Percentiles rank a stretch among this genome's conserved stretches.
Evolutionary conservation across 2,888 invertebrate genomes (phyloP).

Genomic region (Cactoblastis cactorum): DNA sequence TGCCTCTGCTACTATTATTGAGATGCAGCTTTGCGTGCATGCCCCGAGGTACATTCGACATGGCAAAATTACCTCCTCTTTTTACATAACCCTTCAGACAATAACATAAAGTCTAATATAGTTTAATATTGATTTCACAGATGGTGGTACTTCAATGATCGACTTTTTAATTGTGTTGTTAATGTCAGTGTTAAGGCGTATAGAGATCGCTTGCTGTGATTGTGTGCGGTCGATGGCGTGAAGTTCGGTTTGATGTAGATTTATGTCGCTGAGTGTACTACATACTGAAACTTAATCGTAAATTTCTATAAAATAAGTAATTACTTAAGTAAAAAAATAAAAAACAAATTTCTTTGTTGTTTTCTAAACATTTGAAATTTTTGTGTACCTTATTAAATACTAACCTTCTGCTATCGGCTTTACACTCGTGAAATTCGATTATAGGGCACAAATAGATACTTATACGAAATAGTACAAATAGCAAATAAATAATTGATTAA

Average conservation of each 20-base stretch:
- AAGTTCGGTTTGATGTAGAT: conserved; percentile 39
- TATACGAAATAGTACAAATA: too few relatives aligned
- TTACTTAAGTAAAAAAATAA: neutral
- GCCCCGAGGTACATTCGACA: conserved; percentile 48
- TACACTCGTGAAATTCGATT: too few relatives aligned
- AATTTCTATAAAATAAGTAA: neutral
- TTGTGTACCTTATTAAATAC: too few relatives aligned
- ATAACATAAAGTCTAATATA: conserved; percentile 33
- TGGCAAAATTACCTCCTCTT: conserved; percentile 19
- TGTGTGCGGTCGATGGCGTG: conserved; percentile 60
- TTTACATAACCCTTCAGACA: conserved; percentile 25
- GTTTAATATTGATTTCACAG: conserved; percentile 8
- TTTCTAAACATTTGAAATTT: too few relatives aligned
- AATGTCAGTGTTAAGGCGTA: conserved; percentile 73
- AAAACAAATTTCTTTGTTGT: neutral
- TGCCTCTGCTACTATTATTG: conserved; percentile 39
- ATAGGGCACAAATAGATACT: too few relatives aligned
- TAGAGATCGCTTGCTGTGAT: conserved; percentile 74
- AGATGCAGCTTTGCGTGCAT: conserved; percentile 68
- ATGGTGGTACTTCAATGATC: conserved; percentile 44
- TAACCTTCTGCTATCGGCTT: too few relatives aligned
- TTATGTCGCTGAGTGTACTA: conserved; percentile 7
- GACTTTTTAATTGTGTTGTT: conserved; percentile 77
- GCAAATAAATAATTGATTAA: too few relatives aligned
- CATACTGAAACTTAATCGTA: neutral